These are phyloP conservation scores for Melitaea athalia DNA, from an alignment of 2,888 invertebrate species.

Conservation along the genomic window DNA sequence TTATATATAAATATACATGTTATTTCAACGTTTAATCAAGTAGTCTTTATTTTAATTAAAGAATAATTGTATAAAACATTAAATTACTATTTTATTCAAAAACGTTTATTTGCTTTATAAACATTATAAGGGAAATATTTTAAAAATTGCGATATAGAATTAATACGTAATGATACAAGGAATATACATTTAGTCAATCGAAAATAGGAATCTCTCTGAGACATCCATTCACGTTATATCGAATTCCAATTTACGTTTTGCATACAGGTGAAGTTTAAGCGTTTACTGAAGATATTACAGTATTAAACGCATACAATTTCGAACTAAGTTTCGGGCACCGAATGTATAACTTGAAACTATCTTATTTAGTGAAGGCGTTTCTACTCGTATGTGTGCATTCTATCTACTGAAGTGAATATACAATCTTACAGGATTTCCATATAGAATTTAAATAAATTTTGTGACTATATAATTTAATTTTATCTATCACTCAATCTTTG, in stretches of 20 bases:
- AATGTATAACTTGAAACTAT: background rate
- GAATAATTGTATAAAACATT: too few species aligned
- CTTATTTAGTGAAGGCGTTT: background rate
- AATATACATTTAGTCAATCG: background rate
- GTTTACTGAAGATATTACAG: conserved; percentile 12
- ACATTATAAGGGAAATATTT: too few species aligned
- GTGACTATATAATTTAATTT: too few species aligned
- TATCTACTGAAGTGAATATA: background rate
- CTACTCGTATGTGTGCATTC: background rate
- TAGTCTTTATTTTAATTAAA: too few species aligned
- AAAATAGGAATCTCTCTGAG: background rate
- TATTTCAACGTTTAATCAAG: too few species aligned
- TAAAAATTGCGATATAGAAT: too few species aligned
- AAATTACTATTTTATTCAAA: too few species aligned
- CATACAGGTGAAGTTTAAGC: conserved; percentile 14
- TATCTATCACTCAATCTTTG: too few species aligned
- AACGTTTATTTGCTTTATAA: too few species aligned
- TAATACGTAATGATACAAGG: background rate
- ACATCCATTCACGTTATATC: background rate
- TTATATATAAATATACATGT: too few species aligned
- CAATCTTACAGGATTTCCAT: too few species aligned
- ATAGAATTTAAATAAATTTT: too few species aligned
- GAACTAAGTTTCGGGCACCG: background rate
- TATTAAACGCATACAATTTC: conserved; percentile 9
- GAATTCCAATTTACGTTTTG: conserved; percentile 3